Base-by-base conservation (phyloP, 2,113 vertebrate species). In the Sialia sialis region DNA sequence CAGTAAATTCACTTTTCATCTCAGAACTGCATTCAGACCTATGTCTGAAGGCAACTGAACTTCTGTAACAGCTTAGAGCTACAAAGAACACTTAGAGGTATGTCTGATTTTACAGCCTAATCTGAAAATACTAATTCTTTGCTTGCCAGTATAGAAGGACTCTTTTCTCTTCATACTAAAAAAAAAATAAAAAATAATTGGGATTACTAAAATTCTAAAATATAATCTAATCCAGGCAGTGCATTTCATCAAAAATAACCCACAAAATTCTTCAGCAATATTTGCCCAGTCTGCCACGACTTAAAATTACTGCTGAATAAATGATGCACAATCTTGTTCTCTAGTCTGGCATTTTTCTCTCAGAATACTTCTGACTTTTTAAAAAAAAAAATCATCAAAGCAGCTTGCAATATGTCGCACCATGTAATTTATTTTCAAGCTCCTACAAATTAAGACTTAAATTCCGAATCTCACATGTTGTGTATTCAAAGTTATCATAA, bases 301-400 rank as follows among this genome's bases (percentile, higher is more conserved):
- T 93, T 95, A 72, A 91, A 94, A 94, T 79, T 63, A 87, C 66
- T 72, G 64, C 77, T 87, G 69, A 79, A 93, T 75, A 94, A 79
- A 89, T 15, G 67, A 93, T 58, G 51, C 55, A 91, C 2, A 9
- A 72, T 46, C 21, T 64, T 81, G 74, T 66, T 91, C 75, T 82
- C 67, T 54, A 72, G 84, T 59, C 75, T 94, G 83, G 70, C 55
- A 76, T 93, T 94, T 89, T 64, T 74, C 83, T 90, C 95, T 58
- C 73, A 73, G 85, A 88, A 94, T 60, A 75, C 55, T 95, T 76
- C 32, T 5, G 41, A 52, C 41, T 96, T 82, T 94, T 58, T 15
- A 54, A 89, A 76, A 66, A 52, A 67, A 59, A 62, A 81, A 72
- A 80, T 16, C 34, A 51, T n/a, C 44, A n/a, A 70, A 89, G 56